These are phyloP conservation scores for Psix sp. DNA, from an alignment of 1,140 invertebrate genomes.

Conservation along the genomic window DNA sequence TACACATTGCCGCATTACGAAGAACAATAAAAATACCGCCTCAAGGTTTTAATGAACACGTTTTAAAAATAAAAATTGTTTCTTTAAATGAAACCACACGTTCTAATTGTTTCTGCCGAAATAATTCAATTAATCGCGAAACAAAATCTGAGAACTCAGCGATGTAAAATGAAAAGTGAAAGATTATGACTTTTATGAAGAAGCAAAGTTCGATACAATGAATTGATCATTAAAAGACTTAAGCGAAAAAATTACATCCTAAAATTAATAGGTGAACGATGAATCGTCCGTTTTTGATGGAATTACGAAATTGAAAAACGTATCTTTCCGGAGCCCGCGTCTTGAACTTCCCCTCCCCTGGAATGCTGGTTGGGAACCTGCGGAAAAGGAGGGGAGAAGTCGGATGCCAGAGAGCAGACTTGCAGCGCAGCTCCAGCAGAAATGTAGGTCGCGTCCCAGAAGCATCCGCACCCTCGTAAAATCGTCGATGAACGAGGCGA, in stretches of 20 bases:
- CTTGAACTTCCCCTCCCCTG: conserved; percentile 3
- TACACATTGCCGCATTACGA: too few relatives aligned
- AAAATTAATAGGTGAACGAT: not conserved
- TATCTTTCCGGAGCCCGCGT: conserved; percentile 26
- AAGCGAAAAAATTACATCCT: not conserved
- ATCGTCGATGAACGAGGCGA: conserved; percentile 62
- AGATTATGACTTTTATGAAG: too few relatives aligned
- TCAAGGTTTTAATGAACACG: too few relatives aligned
- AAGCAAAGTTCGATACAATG: too few relatives aligned
- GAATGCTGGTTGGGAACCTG: not conserved
- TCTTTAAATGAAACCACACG: too few relatives aligned
- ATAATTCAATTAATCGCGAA: too few relatives aligned
- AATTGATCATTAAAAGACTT: too few relatives aligned
- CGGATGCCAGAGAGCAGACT: conserved; percentile 35
- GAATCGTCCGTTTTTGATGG: conserved; percentile 20
- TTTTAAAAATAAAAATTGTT: too few relatives aligned
- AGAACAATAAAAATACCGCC: too few relatives aligned
- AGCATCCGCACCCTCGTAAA: conserved; percentile 64
- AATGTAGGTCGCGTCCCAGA: conserved; percentile 66
- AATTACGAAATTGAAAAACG: conserved; percentile 39
- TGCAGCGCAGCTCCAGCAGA: conserved; percentile 53
- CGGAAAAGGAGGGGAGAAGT: conserved; percentile 6
- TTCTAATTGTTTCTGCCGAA: too few relatives aligned
- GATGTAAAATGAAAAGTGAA: too few relatives aligned
- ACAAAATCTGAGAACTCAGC: too few relatives aligned